phyloP scores from a whole-genome alignment of 2,797 vertebrate genomes.

The Hapalemur alaotrensis region DNA sequence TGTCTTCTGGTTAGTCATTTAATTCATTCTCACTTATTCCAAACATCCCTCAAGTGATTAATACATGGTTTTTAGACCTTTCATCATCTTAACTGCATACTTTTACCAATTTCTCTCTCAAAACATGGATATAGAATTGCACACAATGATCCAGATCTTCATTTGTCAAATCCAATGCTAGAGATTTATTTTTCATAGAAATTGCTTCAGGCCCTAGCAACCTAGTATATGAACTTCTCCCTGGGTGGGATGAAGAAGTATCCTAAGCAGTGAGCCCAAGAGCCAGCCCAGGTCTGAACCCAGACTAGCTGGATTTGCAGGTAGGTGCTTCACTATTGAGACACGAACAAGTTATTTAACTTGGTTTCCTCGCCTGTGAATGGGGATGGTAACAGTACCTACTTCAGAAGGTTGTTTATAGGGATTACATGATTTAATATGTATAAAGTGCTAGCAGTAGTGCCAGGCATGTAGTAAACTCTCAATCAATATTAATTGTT shows the following conservation, averaged over 20 bases:
- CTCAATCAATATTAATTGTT: neutral
- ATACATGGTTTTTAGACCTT: neutral
- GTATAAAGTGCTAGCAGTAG: neutral
- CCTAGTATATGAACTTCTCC: neutral
- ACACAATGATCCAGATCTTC: neutral
- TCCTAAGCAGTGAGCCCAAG: neutral
- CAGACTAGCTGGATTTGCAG: neutral
- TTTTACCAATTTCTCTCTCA: neutral
- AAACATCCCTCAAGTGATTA: neutral
- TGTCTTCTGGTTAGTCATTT: neutral
- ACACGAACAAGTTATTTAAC: neutral
- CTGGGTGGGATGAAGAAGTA: neutral
- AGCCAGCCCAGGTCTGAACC: neutral
- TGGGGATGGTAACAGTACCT: neutral
- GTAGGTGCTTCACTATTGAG: neutral
- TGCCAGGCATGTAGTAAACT: neutral
- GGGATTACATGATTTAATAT: neutral
- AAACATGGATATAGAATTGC: neutral
- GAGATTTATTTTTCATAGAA: slow-evolving; percentile 16
- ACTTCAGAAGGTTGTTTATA: neutral
- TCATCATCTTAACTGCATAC: neutral
- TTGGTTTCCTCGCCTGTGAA: neutral
- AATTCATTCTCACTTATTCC: neutral
- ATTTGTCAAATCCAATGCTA: neutral
- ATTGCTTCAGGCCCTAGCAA: neutral